Evolutionary conservation across 2,113 vertebrate genomes (phyloP).

Genomic region (Ammodytes dubius): DNA sequence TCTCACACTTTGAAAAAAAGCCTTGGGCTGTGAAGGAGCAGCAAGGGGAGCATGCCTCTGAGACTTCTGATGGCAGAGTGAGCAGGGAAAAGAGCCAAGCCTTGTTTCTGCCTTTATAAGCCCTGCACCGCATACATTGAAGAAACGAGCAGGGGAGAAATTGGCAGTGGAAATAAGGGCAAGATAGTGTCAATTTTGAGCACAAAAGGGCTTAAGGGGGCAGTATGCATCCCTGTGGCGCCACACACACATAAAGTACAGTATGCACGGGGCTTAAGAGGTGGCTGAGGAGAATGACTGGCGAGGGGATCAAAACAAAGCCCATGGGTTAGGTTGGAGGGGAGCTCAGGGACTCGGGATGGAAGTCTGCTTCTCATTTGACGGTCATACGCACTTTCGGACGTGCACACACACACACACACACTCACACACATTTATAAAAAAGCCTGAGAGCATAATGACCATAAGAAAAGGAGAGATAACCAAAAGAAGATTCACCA

Average conservation of each 20-base stretch:
- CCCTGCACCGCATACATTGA: constrained; percentile 56
- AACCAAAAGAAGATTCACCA: constrained; percentile 42
- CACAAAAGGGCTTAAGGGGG: constrained; percentile 74
- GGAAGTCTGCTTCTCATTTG: constrained; percentile 59
- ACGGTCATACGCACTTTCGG: constrained; percentile 28
- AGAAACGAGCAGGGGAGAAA: constrained; percentile 61
- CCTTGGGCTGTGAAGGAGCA: constrained; percentile 69
- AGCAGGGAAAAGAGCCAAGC: constrained; percentile 69
- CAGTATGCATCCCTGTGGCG: constrained; percentile 60
- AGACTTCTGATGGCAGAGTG: constrained; percentile 71
- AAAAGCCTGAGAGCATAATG: constrained; percentile 49
- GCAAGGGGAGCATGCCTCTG: constrained; percentile 70
- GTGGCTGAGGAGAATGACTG: constrained; percentile 66
- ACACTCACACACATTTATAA: constrained; percentile 44
- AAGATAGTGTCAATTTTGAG: constrained; percentile 75
- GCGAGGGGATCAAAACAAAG: constrained; percentile 78
- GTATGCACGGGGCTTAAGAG: constrained; percentile 65
- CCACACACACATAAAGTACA: constrained; percentile 34
- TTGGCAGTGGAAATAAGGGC: constrained; percentile 78
- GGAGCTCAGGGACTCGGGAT: constrained; percentile 67
- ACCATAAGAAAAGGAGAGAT: constrained; percentile 50
- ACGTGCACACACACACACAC: constrained; percentile 30
- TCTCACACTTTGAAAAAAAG: constrained; percentile 58
- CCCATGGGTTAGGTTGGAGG: constrained; percentile 77
- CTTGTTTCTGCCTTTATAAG: constrained; percentile 66